Evolutionary conservation across 2,888 invertebrate species (phyloP).

Genomic region (Morpho deidamia): DNA sequence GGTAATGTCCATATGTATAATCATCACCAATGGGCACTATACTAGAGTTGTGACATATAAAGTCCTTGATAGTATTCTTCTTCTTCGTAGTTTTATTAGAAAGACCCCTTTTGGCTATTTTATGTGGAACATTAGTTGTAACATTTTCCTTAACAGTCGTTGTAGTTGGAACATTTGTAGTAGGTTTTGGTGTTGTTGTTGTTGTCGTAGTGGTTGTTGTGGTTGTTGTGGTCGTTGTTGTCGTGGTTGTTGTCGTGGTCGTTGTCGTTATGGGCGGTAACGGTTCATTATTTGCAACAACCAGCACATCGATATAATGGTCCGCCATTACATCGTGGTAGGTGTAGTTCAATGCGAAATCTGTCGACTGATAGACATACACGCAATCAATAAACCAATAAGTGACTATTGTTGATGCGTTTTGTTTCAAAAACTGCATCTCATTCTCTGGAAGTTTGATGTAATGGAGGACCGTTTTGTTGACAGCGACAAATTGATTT

Average conservation of each 20-base stretch:
- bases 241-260: constrained; percentile 63
- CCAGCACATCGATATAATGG: constrained; percentile 83
- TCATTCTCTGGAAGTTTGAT: constrained; percentile 81
- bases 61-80: constrained; percentile 33
- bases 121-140: constrained; percentile 29
- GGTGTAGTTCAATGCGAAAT: constrained; percentile 80
- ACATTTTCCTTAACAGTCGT: constrained; percentile 25
- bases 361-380: constrained; percentile 81
- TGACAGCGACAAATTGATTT: constrained; percentile 81
- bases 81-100: constrained; percentile 37
- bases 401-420: constrained; percentile 74
- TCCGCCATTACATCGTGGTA: constrained; percentile 79
- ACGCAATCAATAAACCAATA: constrained; percentile 90
- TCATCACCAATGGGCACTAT: constrained; percentile 81
- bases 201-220: constrained; percentile 49
- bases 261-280: constrained; percentile 73
- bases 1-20: constrained; percentile 86
- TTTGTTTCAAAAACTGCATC: constrained; percentile 71
- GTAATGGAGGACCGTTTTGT: constrained; percentile 75
- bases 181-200: constrained; percentile 31
- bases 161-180: constrained; percentile 33
- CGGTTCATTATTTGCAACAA: constrained; percentile 84
- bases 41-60: constrained; percentile 69
- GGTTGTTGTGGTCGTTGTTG: constrained; percentile 63
- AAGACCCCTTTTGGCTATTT: constrained; percentile 38